phyloP scores from a whole-genome alignment of 2,113 vertebrate species.

The Globicephala melas region DNA sequence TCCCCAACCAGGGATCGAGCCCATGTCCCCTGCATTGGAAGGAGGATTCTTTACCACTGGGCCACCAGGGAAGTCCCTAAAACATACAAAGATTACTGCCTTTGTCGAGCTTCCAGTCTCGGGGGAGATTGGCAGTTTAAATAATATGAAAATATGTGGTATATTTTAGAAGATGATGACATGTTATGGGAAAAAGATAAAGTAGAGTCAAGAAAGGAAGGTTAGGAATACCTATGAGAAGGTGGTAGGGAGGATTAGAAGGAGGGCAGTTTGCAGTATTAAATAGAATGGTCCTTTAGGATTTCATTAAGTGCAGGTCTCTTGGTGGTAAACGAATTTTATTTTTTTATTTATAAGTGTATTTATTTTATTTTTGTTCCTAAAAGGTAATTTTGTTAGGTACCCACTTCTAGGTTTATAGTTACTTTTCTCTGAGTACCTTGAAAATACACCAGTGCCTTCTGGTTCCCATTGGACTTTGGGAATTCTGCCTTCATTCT shows the following conservation, averaged over 20 bases:
- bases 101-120: background rate
- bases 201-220: background rate
- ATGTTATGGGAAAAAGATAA: background rate
- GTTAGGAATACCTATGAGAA: rapidly evolving
- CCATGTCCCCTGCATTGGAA: too few species aligned
- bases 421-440: background rate
- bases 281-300: background rate
- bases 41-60: too few species aligned
- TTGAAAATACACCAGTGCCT: background rate
- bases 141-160: background rate
- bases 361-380: background rate
- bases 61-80: background rate
- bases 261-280: background rate
- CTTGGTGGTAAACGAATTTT: background rate
- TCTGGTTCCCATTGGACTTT: background rate
- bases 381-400: background rate
- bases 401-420: background rate
- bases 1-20: too few species aligned
- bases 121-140: background rate
- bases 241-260: background rate
- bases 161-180: background rate
- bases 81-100: background rate
- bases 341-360: background rate
- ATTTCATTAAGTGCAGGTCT: background rate
- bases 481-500: background rate